A percentile compares a stretch with the other conserved stretches of the same genome.
phyloP scores from a whole-genome alignment of 2,888 invertebrate species.

The Exocentrus adspersus region DNA sequence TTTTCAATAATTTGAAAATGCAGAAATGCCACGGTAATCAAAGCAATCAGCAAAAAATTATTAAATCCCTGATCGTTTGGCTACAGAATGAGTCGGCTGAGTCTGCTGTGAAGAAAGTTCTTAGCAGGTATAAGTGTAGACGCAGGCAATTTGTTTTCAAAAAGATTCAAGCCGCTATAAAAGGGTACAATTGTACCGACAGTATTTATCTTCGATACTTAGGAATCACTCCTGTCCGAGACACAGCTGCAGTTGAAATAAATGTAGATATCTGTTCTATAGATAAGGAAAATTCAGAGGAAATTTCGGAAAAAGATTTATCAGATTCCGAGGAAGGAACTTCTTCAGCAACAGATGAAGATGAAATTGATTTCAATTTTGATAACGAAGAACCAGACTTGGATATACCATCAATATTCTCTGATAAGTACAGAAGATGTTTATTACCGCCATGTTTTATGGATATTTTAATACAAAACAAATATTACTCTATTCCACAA shows the following conservation, averaged over 20 bases:
- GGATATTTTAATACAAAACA: slow-evolving; percentile 73
- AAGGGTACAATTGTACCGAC: slow-evolving; percentile 71
- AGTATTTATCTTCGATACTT: slow-evolving; percentile 72
- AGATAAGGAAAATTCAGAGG: slow-evolving; percentile 20
- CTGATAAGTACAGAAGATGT: slow-evolving; percentile 70
- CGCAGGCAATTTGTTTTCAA: slow-evolving; percentile 66
- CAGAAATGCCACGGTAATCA: slow-evolving; percentile 66
- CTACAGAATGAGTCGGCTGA: slow-evolving; percentile 76
- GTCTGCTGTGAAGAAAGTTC: slow-evolving; percentile 74
- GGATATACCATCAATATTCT: slow-evolving; percentile 72
- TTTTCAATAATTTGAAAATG: slow-evolving; percentile 74
- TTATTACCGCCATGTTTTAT: slow-evolving; percentile 74
- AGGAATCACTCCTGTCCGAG: slow-evolving; percentile 40
- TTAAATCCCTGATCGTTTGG: slow-evolving; percentile 80
- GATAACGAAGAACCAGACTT: slow-evolving; percentile 37
- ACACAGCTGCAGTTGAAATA: slow-evolving; percentile 5
- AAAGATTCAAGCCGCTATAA: slow-evolving; percentile 72
- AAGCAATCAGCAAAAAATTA: slow-evolving; percentile 74
- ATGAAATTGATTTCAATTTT: slow-evolving; percentile 16
- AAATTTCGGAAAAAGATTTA: slow-evolving; percentile 25
- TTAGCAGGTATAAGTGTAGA: slow-evolving; percentile 70
- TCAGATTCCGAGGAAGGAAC: slow-evolving; percentile 45
- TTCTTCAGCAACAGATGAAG: slow-evolving; percentile 27
- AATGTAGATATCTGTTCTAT: slow-evolving; percentile 29
- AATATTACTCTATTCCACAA: slow-evolving; percentile 75